A percentile compares a stretch with the other conserved stretches of the same genome.
phyloP scores from a whole-genome alignment of 2,113 vertebrate genomes.

The Lepisosteus osseus region DNA sequence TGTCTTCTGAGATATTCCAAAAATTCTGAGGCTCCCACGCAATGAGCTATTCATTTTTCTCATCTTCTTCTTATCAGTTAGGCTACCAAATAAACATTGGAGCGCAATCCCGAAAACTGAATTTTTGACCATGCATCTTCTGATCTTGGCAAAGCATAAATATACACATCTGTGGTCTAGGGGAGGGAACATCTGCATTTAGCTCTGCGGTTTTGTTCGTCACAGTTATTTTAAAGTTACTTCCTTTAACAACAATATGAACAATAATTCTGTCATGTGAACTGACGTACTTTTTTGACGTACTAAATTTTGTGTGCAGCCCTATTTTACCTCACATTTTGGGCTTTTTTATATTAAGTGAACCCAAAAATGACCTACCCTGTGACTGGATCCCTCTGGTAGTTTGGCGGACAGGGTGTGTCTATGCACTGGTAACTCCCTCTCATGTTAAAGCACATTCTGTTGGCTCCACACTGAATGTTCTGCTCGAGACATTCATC shows the following conservation, averaged over 20 bases:
- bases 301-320: not conserved
- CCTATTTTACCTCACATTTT: too few species aligned
- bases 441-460: slow-evolving; percentile 95
- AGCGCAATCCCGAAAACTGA: too few species aligned
- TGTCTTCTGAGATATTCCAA: not conserved
- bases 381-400: slow-evolving; percentile 78
- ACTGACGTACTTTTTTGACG: not conserved
- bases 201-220: too few species aligned
- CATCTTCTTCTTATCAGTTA: not conserved
- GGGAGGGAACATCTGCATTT: too few species aligned
- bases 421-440: slow-evolving; percentile 93
- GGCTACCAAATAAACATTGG: too few species aligned
- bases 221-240: too few species aligned
- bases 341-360: not conserved
- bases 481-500: slow-evolving; percentile 89
- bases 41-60: not conserved
- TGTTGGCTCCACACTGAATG: slow-evolving; percentile 82
- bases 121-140: too few species aligned
- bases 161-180: too few species aligned
- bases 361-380: slow-evolving; percentile 65
- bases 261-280: too few species aligned
- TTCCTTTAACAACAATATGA: too few species aligned
- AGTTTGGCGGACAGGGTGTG: slow-evolving; percentile 88
- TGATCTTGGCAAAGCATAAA: too few species aligned
- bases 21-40: too few species aligned